Percentiles rank a stretch among this genome's conserved stretches.
These are phyloP conservation scores for Hydrophis major DNA, from an alignment of 2,797 vertebrate genomes.

Conservation along the genomic window DNA sequence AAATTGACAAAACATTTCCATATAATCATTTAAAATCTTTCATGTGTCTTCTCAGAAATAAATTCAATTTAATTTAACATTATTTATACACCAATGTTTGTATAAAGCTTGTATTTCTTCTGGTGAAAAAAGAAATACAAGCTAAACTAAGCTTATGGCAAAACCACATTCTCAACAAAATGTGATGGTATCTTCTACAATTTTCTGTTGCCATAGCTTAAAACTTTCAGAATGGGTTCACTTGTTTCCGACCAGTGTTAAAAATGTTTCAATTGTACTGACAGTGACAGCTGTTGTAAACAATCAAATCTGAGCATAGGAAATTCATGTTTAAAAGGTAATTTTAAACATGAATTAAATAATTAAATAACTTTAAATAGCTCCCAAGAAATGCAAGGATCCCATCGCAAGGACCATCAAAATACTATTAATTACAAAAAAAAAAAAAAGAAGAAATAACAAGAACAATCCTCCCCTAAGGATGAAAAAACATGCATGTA, in stretches of 20 bases:
- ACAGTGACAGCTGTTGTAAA: constrained; percentile 75
- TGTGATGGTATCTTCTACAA: constrained; percentile 65
- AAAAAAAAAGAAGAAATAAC: neutral
- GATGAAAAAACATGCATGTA: neutral
- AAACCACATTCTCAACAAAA: constrained; percentile 55
- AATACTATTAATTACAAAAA: neutral
- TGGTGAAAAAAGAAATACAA: neutral
- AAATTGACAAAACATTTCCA: neutral
- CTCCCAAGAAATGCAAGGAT: neutral
- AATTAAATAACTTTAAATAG: neutral
- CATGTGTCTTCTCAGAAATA: neutral
- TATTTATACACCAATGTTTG: neutral
- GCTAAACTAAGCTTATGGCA: constrained; percentile 4
- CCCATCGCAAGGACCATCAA: fast-evolving
- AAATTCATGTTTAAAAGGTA: constrained; percentile 27
- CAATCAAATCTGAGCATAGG: constrained; percentile 59
- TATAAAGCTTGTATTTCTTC: neutral
- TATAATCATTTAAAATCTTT: neutral
- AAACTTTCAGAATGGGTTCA: constrained; percentile 61
- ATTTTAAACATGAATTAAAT: neutral
- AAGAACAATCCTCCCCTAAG: neutral
- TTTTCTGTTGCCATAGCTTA: constrained; percentile 53
- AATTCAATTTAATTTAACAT: neutral
- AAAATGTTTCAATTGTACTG: constrained; percentile 71
- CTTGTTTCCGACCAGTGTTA: constrained; percentile 70